These are phyloP conservation scores for Vidua macroura DNA, from an alignment of 2,113 vertebrate species.

Conservation along the genomic window DNA sequence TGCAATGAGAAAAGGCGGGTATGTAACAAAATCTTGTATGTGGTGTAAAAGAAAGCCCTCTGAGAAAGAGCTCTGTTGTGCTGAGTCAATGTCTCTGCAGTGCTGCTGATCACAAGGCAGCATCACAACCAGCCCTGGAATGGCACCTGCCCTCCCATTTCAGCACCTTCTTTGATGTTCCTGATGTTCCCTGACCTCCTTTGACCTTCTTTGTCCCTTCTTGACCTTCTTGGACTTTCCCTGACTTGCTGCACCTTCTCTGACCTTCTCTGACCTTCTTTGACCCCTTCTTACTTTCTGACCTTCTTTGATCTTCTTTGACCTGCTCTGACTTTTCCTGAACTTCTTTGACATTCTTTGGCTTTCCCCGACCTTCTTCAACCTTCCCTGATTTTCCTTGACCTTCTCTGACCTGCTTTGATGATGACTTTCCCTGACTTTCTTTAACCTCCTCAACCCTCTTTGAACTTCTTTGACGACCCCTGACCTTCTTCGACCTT, in stretches of 20 bases:
- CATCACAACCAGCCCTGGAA: not conserved
- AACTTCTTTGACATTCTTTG: not conserved
- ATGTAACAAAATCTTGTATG: not conserved
- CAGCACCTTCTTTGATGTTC: not conserved
- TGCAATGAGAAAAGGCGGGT: slow-evolving; percentile 90
- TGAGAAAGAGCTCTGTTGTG: not conserved
- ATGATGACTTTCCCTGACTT: not conserved
- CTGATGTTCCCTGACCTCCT: no score
- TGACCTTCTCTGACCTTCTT: no score
- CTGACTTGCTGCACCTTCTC: not conserved
- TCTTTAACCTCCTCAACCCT: not conserved
- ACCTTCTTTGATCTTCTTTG: not conserved
- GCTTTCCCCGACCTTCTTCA: accelerated
- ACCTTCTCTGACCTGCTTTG: not conserved
- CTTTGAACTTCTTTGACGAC: not conserved
- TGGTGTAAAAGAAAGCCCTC: not conserved
- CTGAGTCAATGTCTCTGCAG: not conserved
- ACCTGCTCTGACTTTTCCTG: not conserved
- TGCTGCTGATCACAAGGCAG: not conserved
- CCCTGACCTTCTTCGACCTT: not conserved
- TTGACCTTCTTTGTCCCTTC: not conserved
- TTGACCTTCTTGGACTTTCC: not conserved
- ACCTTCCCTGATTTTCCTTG: not conserved
- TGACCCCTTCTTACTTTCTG: not conserved
- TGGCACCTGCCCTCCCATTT: not conserved